Evolutionary conservation across 2,888 invertebrate species (phyloP), one percentile per base, ranked within the genome.

Genomic region (Clistopyga incitator): DNA sequence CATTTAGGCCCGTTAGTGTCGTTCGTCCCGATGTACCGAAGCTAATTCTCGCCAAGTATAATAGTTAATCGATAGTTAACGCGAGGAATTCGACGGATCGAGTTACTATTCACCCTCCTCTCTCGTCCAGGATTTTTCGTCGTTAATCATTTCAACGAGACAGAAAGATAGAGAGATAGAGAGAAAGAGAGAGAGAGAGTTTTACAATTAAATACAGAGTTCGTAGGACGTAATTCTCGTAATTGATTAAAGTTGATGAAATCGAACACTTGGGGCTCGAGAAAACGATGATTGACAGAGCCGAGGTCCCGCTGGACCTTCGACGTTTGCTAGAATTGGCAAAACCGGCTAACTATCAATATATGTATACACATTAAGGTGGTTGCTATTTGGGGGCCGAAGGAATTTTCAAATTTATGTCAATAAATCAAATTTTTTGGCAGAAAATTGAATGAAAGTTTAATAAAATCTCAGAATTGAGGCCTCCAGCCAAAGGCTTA

Each of bases 221-320:
- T 72, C 29, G 50, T 74, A 78, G 71, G 68, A 83, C 76, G 72
- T 68, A 65, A 77, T 72, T 71, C 54, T 71, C 71, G 52, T 75
- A 52, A 78, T 78, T 70, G 54, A 78, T 78, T 78, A 56, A 61
- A 82, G 50, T 78, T 59, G 68, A 74, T 68, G 72, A 81, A 52
- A 83, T 79, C 80, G 77, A 84, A 80, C 80, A 80, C 77, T 72
- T 61, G 64, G 64, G 15, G 74, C 79, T 80, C 76, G 78, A 78
- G 75, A 68, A 47, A 81, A 75, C 81, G 64, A 77, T 71, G 75
- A 83, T 59, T 67, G 76, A 80, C 45, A 72, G 68, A 76, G 47
- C 38, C 70, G 68, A 78, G 34, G 42, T 50, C 50, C 42, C 52
- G 38, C 13, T 18, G 42, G 13, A 47, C 20, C 78, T 67, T 81